Conservation (phyloP, 2,888 invertebrate species). For the Rutpela maculata region DNA sequence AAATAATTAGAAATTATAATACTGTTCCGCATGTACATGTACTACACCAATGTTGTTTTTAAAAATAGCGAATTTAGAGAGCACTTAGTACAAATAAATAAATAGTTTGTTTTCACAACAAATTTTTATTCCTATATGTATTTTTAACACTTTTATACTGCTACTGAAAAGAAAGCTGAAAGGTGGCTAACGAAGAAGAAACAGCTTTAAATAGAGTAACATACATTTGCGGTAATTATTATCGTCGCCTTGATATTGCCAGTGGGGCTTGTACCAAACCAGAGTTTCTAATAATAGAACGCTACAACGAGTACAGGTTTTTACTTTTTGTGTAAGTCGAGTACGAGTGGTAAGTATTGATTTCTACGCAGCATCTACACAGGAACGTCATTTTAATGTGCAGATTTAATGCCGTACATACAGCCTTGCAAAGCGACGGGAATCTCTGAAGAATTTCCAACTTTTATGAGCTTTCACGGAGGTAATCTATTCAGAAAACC, state of each 20-base stretch:
- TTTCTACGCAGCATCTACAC: not conserved
- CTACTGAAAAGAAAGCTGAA: too few species aligned
- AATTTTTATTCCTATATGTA: too few species aligned
- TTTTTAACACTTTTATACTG: too few species aligned
- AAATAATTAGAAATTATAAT: too few species aligned
- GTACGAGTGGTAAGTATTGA: slow-evolving; percentile 7
- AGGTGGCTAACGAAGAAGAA: not conserved
- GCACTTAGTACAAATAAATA: too few species aligned
- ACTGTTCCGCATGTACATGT: too few species aligned
- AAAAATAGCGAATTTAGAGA: too few species aligned
- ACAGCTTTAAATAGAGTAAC: not conserved
- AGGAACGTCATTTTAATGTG: not conserved
- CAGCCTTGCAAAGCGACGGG: not conserved
- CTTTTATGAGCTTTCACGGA: not conserved
- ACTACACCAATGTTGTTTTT: too few species aligned
- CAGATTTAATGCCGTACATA: slow-evolving; percentile 2
- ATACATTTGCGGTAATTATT: not conserved
- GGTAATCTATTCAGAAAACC: not conserved
- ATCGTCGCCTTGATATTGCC: not conserved
- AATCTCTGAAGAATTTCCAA: not conserved
- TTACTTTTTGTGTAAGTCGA: not conserved
- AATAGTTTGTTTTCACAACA: too few species aligned
- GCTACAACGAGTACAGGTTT: slow-evolving; percentile 3
- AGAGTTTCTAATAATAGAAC: slow-evolving; percentile 2
- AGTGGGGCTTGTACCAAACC: not conserved